Base-by-base conservation (phyloP, 2,113 vertebrate genomes). In the Mionectes macconnelli region DNA sequence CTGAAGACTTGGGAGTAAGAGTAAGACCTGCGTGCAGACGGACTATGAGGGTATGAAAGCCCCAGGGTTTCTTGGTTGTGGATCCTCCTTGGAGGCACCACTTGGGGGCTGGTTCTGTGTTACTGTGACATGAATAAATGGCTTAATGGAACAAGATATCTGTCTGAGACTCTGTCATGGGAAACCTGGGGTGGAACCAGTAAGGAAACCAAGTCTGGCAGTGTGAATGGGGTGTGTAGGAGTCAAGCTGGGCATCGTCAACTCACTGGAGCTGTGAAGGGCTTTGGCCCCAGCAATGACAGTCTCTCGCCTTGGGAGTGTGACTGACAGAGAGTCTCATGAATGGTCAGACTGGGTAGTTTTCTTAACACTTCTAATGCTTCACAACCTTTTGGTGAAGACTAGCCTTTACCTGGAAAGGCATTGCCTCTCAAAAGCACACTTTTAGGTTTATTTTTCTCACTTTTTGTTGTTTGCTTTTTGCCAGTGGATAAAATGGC, bases 121-220 rank as follows among this genome's bases (percentile, higher is more conserved):
- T 74, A 30, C 13, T 53, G 39, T 8, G 11, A 16, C 2, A 2
- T 47, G n/a, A 68, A 53, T 21, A 68, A 68, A 68, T 31, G 39
- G 19, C n/a, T 53, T 30, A 45, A 17, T n/a, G 52, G 39, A 82
- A 39, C 2, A 13, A 82, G 62, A 35, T 2, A n/a, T 45, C 18
- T 60, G 53, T 45, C 18, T 60, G 53, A 67, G 20, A 45, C 33
- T n/a, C 30, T 47, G 30, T n/a, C 8, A 7, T 19, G 53, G 20
- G 17, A 62, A 76, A 75, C 17, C 4, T 10, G 2, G 13, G 5
- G 2, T 5, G 0, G 1, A 60, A 60, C 2, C 0, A 0, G 11
- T 18, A 6, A 60, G 30, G 13, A 40, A 75, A 30, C 16, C 6
- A 15, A 13, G 11, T 47, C 39, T 68, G 53, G 25, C 45, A 47